A percentile compares a stretch with the other conserved stretches of the same genome.
These are phyloP conservation scores for Zygaena filipendulae DNA, from an alignment of 2,888 invertebrate genomes.

Conservation along the genomic window DNA sequence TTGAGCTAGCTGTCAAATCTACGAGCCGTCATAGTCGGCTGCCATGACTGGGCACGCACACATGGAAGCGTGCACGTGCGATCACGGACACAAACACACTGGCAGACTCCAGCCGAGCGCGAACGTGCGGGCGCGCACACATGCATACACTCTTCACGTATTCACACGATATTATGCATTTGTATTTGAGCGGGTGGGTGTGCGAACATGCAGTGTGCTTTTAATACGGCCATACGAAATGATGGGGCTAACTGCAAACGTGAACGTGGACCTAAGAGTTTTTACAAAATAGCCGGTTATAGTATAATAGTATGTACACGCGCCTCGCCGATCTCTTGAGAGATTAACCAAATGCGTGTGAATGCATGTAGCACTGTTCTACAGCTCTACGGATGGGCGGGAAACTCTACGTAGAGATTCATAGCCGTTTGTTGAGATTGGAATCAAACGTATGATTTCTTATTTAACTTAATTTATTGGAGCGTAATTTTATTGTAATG, in stretches of 20 bases:
- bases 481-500: neutral
- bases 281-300: constrained; percentile 56
- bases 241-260: constrained; percentile 57
- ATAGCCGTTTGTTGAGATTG: constrained; percentile 32
- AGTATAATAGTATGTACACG: constrained; percentile 33
- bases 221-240: constrained; percentile 64
- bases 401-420: constrained; percentile 41
- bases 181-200: constrained; percentile 58
- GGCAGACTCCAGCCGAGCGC: constrained; percentile 56
- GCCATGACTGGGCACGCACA: constrained; percentile 64
- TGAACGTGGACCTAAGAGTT: constrained; percentile 49
- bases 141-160: constrained; percentile 48
- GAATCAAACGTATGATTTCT: constrained; percentile 29
- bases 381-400: constrained; percentile 58
- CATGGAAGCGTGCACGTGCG: constrained; percentile 46
- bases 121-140: constrained; percentile 50
- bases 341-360: constrained; percentile 65
- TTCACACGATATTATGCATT: too few relatives aligned
- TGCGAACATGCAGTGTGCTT: constrained; percentile 67
- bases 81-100: constrained; percentile 58
- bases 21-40: constrained; percentile 69
- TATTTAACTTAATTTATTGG: constrained; percentile 21
- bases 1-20: constrained; percentile 71
- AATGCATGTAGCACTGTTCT: constrained; percentile 51
- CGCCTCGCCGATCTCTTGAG: constrained; percentile 57